phyloP scores from a whole-genome alignment of 2,797 vertebrate species.

The Cirrhinus molitorella region DNA sequence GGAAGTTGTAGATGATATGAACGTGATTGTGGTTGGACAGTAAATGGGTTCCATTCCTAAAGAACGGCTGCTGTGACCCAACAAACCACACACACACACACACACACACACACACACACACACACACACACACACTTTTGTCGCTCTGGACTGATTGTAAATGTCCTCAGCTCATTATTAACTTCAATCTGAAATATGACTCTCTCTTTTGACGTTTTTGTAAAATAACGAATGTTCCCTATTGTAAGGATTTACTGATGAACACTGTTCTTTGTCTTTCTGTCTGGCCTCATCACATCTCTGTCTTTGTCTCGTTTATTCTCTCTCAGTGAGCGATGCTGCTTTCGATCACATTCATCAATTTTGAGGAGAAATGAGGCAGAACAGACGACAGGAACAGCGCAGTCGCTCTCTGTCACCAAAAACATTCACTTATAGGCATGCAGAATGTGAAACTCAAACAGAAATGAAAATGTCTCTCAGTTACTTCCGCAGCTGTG shows the following conservation, averaged over 20 bases:
- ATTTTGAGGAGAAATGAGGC: conserved; percentile 2
- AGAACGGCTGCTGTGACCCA: neutral
- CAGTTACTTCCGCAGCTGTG: neutral
- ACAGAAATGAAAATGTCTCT: neutral
- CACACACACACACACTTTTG: conserved; percentile 18
- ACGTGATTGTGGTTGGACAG: neutral
- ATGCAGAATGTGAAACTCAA: neutral
- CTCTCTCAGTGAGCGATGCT: neutral
- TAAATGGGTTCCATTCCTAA: neutral
- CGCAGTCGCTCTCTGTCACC: neutral
- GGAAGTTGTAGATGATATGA: neutral
- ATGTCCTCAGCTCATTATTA: neutral
- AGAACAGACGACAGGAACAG: neutral
- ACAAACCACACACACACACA: neutral
- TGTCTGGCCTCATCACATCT: neutral
- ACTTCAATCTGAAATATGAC: neutral
- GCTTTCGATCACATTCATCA: neutral
- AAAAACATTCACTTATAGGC: neutral
- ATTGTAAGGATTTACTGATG: neutral
- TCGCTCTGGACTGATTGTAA: neutral
- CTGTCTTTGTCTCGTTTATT: neutral
- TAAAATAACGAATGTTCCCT: neutral
- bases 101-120: neutral
- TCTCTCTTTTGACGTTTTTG: neutral
- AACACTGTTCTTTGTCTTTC: neutral